Percentiles rank a stretch among this genome's conserved stretches.
Evolutionary conservation across 1,140 invertebrate genomes (phyloP).

Genomic region (Augochlora pura): DNA sequence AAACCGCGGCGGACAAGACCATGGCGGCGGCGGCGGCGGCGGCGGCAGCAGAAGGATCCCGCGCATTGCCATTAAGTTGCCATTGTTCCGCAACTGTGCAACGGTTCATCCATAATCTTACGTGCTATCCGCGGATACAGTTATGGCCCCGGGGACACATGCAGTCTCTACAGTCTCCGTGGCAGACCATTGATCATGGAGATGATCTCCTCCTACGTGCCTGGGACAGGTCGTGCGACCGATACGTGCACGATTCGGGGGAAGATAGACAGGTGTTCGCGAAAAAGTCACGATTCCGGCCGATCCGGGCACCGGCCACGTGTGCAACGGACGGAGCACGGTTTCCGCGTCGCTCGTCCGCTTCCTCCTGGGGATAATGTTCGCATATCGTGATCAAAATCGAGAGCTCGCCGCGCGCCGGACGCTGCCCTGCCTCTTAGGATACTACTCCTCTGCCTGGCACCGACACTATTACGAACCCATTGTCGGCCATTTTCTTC

Average conservation of each 20-base stretch:
- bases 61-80: slow-evolving; percentile 65
- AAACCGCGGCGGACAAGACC: neutral
- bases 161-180: slow-evolving; percentile 54
- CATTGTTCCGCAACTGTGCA: slow-evolving; percentile 71
- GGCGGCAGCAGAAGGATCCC: slow-evolving; percentile 28
- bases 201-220: slow-evolving; percentile 64
- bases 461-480: neutral
- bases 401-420: slow-evolving; percentile 10
- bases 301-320: slow-evolving; percentile 49
- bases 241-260: slow-evolving; percentile 65
- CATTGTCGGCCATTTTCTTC: too few relatives aligned
- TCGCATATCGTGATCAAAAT: slow-evolving; percentile 44
- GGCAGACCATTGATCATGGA: slow-evolving; percentile 68
- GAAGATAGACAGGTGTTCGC: slow-evolving; percentile 64
- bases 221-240: slow-evolving; percentile 66
- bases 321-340: slow-evolving; percentile 54
- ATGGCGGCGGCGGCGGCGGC: slow-evolving; percentile 52
- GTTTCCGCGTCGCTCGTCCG: slow-evolving; percentile 33
- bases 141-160: slow-evolving; percentile 69
- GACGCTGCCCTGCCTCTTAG: neutral
- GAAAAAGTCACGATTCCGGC: slow-evolving; percentile 67
- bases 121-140: slow-evolving; percentile 66
- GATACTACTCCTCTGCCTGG: neutral
- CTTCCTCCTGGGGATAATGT: slow-evolving; percentile 43
- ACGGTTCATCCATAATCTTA: slow-evolving; percentile 71